These are phyloP conservation scores for Iselma pallidipennis DNA, from an alignment of 2,888 invertebrate genomes.

Conservation along the genomic window DNA sequence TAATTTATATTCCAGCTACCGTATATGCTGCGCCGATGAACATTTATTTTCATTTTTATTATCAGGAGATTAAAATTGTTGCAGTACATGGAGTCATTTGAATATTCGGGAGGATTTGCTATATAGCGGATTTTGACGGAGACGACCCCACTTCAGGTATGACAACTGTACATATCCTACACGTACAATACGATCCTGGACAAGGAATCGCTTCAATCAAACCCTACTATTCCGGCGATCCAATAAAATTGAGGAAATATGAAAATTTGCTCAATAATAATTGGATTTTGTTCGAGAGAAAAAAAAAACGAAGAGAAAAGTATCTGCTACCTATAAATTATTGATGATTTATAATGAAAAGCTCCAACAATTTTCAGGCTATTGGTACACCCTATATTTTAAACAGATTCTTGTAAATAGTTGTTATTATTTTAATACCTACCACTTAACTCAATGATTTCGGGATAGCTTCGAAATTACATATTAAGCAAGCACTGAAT, in stretches of 20 bases:
- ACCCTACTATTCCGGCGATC: no score
- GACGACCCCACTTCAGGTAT: constrained; percentile 47
- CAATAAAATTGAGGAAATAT: neutral
- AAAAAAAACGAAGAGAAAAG: constrained; percentile 11
- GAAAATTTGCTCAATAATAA: no score
- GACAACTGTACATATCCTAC: no score
- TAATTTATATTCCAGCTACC: constrained; percentile 53
- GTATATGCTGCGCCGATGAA: constrained; percentile 54
- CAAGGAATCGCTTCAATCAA: no score
- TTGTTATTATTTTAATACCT: neutral
- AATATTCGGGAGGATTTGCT: constrained; percentile 51
- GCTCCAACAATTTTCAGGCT: neutral
- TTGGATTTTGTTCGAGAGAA: no score
- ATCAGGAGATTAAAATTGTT: constrained; percentile 59
- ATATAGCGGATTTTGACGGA: constrained; percentile 41
- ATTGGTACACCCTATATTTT: neutral
- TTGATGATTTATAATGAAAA: neutral
- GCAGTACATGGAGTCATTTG: constrained; percentile 55
- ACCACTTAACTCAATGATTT: neutral
- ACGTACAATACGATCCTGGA: no score
- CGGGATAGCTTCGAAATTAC: neutral
- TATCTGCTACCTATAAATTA: neutral
- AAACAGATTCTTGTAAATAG: neutral
- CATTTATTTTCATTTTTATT: constrained; percentile 59
- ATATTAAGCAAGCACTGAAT: neutral